A percentile compares a stretch with the other conserved stretches of the same genome.
phyloP scores from a whole-genome alignment of 2,797 vertebrate species.

The Hybognathus amarus region DNA sequence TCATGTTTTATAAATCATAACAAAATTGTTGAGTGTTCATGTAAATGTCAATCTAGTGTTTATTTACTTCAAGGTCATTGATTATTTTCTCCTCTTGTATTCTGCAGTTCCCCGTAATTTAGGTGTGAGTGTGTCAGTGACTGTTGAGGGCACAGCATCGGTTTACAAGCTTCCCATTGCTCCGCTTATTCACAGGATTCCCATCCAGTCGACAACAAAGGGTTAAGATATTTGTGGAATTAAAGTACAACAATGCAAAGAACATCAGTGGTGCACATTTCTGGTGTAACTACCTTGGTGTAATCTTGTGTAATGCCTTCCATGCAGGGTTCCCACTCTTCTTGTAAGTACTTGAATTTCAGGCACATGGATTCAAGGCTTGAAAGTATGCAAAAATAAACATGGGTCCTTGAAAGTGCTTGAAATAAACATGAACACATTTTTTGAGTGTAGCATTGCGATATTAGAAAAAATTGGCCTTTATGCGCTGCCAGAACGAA shows the following conservation, averaged over 20 bases:
- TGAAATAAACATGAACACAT: too few relatives aligned
- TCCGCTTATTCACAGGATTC: slow-evolving; percentile 95
- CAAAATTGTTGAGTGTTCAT: neutral
- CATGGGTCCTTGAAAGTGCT: too few relatives aligned
- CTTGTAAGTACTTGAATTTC: neutral
- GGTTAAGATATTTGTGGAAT: slow-evolving; percentile 72
- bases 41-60: neutral
- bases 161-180: slow-evolving; percentile 96
- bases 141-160: slow-evolving; percentile 89
- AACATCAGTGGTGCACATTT: too few relatives aligned
- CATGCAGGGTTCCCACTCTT: neutral
- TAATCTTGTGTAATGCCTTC: neutral
- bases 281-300: neutral
- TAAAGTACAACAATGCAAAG: neutral
- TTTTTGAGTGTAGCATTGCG: too few relatives aligned
- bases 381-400: neutral
- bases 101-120: slow-evolving; percentile 86
- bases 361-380: neutral
- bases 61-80: neutral
- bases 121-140: slow-evolving; percentile 92
- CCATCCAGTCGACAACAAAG: slow-evolving; percentile 96
- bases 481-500: too few relatives aligned
- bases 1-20: neutral
- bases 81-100: neutral
- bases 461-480: too few relatives aligned